A percentile compares a stretch with the other conserved stretches of the same genome.
These are phyloP conservation scores for Saccopteryx bilineata DNA, from an alignment of 2,113 vertebrate genomes.

Conservation along the genomic window DNA sequence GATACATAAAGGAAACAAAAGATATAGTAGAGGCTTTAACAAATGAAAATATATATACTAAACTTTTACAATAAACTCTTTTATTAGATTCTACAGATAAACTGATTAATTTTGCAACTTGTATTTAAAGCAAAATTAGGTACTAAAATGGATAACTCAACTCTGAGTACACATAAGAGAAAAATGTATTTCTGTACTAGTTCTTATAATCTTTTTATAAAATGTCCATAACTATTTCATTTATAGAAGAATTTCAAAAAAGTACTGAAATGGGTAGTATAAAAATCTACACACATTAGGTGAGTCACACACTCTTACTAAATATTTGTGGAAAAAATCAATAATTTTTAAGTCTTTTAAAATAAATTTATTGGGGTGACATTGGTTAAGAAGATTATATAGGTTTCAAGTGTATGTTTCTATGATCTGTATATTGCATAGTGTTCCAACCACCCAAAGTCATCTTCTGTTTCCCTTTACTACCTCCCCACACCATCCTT, in stretches of 20 bases:
- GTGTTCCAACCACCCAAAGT: neutral
- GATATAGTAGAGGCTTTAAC: neutral
- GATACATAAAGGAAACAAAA: slow-evolving; percentile 36
- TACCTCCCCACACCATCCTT: neutral
- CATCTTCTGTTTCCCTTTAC: neutral
- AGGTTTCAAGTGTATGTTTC: neutral
- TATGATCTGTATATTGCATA: neutral
- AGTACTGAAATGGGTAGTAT: slow-evolving; percentile 54
- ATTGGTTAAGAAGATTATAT: neutral
- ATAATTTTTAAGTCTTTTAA: neutral
- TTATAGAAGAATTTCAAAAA: slow-evolving; percentile 70
- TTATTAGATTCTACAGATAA: slow-evolving; percentile 45
- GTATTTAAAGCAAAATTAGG: slow-evolving; percentile 43
- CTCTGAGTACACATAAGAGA: neutral
- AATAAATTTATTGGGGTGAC: neutral
- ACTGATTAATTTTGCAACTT: slow-evolving; percentile 53
- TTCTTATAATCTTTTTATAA: neutral
- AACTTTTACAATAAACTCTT: neutral
- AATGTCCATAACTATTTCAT: slow-evolving; percentile 20
- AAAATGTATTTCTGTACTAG: slow-evolving; percentile 10
- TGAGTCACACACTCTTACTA: slow-evolving; percentile 66
- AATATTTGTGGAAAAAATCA: slow-evolving; percentile 17
- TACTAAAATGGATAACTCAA: slow-evolving; percentile 14
- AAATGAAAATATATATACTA: slow-evolving; percentile 53
- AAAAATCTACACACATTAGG: slow-evolving; percentile 60